These are phyloP conservation scores for Sus scrofa DNA, from an alignment of 2,113 vertebrate genomes.

Conservation along the genomic window DNA sequence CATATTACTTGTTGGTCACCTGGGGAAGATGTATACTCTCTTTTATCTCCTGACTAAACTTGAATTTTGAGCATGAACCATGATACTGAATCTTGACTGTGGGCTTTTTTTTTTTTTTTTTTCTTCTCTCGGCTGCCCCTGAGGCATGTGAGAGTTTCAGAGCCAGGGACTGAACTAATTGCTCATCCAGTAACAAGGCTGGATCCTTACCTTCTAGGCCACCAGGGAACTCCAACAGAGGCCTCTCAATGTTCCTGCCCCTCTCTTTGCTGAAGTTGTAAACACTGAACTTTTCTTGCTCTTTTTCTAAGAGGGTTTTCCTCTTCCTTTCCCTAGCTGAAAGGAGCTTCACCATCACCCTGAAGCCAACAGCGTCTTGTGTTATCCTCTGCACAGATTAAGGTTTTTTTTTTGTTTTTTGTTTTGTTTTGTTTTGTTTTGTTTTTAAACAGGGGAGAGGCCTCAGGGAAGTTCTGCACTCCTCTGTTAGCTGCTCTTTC, in stretches of 20 bases:
- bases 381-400: not conserved
- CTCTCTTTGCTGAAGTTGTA: not conserved
- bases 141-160: too few relatives aligned
- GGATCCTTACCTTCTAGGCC: too few relatives aligned
- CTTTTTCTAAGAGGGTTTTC: not conserved
- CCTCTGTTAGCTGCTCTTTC: not conserved
- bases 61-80: not conserved
- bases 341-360: not conserved
- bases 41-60: not conserved
- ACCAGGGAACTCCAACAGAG: too few relatives aligned
- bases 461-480: accelerated
- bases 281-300: not conserved
- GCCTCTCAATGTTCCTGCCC: not conserved
- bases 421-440: too few relatives aligned
- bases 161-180: too few relatives aligned
- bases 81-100: not conserved
- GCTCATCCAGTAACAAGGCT: too few relatives aligned
- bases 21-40: not conserved
- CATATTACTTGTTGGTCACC: not conserved
- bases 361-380: not conserved
- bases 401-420: not conserved
- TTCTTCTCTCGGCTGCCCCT: too few relatives aligned
- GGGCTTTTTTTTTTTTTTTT: not conserved
- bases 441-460: not conserved
- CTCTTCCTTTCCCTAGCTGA: not conserved